Base-by-base conservation (phyloP, 1,140 invertebrate genomes). In the Drosophila erecta region DNA sequence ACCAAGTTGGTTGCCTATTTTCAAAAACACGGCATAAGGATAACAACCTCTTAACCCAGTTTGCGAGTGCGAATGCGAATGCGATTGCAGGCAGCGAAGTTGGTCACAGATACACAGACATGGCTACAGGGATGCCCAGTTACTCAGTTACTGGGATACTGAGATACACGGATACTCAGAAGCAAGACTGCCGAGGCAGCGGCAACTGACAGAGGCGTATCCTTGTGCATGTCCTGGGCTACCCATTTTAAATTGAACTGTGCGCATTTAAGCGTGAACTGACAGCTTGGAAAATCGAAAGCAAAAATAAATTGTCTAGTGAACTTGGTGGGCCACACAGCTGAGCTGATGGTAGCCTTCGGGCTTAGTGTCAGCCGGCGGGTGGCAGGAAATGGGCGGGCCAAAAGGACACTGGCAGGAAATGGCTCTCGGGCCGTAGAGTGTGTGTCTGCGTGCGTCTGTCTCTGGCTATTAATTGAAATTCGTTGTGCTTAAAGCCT, bases 11-110 rank as follows among this genome's bases (percentile, higher is more conserved):
- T 81, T 89, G 83, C 85, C 84, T 90, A 89, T 89, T 89, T 90
- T 90, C 84, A 78, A 84, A 89, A 89, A 89, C 74, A 89, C 79
- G 76, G 84, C 84, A 80, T 90, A 89, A 84, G 84, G 84, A 89
- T 89, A 89, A 89, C 84, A 89, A 89, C 84, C 84, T 89, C 84
- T 89, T 89, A 89, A 89, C 84, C 84, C 87, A 89, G 84, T 90
- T 89, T 75, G 37, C 37, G 37, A 38, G 62, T 60, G 73, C 57
- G 14, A 58, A 40, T 37, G 46, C 53, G 59, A 77, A 40, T 37
- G 46, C 53, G 59, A 77, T 62, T 69, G 81, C 64, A 61, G 55
- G 51, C 55, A 47, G 60, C 38, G 41, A 33, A 60, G 51, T 17
- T 53, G 27, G 60, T 33, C 72, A 49, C 74, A 71, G 54, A 49